Evolutionary conservation across 2,888 invertebrate species (phyloP).

Genomic region (Ennomos fuscantarius): DNA sequence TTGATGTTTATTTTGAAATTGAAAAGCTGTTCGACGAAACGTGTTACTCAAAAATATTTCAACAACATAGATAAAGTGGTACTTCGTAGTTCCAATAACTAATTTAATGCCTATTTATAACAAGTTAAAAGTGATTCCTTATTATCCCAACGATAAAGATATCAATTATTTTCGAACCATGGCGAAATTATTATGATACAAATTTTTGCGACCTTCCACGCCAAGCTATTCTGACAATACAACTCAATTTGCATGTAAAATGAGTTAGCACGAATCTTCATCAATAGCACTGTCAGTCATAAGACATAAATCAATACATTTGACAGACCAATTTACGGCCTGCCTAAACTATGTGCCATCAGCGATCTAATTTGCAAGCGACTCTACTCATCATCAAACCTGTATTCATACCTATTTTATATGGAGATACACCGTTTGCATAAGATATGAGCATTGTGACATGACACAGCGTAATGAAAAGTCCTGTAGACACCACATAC

Average conservation of each 20-base stretch:
- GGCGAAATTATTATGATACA: no score
- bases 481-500: conserved; percentile 21
- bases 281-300: not conserved
- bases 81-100: no score
- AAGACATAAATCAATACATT: not conserved
- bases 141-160: no score
- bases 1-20: conserved; percentile 30
- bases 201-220: no score
- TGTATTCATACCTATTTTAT: conserved; percentile 9
- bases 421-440: conserved; percentile 10
- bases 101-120: no score
- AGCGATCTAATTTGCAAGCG: conserved; percentile 14
- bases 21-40: conserved; percentile 16
- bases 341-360: conserved; percentile 1
- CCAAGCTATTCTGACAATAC: no score
- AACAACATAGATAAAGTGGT: conserved; percentile 1
- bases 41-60: not conserved
- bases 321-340: conserved; percentile 6
- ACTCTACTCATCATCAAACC: conserved; percentile 14
- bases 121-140: no score
- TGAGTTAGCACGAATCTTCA: not conserved
- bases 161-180: no score
- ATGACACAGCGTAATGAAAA: conserved; percentile 1
- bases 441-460: conserved; percentile 14
- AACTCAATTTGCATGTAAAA: conserved; percentile 4